phyloP scores from a whole-genome alignment of 64 coral and sea anemone genomes.

The Dendronephthya gigantea region DNA sequence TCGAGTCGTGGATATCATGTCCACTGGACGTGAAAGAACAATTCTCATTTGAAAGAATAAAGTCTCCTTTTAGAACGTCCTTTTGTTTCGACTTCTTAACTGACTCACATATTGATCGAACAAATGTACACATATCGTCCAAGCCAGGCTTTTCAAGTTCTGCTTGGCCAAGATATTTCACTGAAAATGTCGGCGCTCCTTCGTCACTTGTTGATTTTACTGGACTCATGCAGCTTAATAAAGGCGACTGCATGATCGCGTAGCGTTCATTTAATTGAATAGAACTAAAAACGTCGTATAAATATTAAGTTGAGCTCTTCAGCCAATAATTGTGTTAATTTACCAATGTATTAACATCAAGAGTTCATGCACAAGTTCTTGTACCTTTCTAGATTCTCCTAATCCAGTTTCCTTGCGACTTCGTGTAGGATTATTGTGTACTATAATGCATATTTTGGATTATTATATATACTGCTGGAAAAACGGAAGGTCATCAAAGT shows the following conservation, averaged over 20 bases:
- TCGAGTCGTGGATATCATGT: not conserved
- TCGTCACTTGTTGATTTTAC: not conserved
- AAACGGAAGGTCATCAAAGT: not conserved
- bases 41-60: not conserved
- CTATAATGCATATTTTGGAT: not conserved
- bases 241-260: not conserved
- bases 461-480: not conserved
- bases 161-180: slow-evolving; percentile 1
- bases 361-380: not conserved
- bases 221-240: not conserved
- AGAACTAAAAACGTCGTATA: not conserved
- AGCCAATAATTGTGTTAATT: not conserved
- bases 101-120: not conserved
- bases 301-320: not conserved
- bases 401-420: not conserved
- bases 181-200: not conserved
- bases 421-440: not conserved
- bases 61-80: not conserved
- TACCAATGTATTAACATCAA: not conserved
- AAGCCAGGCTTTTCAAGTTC: not conserved
- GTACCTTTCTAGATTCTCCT: not conserved
- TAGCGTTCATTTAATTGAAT: not conserved
- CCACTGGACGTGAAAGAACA: not conserved
- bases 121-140: not conserved
- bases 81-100: not conserved